A percentile compares a stretch with the other conserved stretches of the same genome.
Conservation (phyloP, 2,113 vertebrate genomes). For the Melanerpes aurifrons region DNA sequence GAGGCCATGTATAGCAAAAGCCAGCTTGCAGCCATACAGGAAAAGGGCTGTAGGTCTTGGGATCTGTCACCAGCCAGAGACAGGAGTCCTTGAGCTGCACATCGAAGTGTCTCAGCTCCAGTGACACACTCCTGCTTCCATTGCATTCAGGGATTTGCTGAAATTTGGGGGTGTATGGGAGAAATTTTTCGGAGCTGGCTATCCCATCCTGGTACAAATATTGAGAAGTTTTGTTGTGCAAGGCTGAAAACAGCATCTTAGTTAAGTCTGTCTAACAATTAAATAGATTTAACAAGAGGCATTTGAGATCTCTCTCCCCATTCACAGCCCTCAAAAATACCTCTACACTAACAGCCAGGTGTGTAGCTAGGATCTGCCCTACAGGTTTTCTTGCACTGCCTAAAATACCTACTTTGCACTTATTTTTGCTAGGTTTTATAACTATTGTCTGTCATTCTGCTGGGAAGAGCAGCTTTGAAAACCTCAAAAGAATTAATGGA, state of each 20-base stretch:
- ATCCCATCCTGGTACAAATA: neutral
- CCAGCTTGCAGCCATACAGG: neutral
- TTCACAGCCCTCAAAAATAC: neutral
- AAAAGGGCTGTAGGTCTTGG: neutral
- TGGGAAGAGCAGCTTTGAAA: neutral
- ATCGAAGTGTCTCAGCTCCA: neutral
- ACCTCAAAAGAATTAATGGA: neutral
- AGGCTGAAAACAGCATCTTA: neutral
- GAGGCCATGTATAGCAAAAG: fast-evolving
- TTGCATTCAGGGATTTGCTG: neutral
- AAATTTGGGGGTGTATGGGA: fast-evolving
- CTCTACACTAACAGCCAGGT: neutral
- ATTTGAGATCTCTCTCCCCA: neutral
- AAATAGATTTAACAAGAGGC: neutral
- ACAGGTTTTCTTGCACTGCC: neutral
- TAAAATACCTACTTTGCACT: neutral
- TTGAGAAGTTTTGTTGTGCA: neutral
- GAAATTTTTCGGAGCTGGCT: neutral
- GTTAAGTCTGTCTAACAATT: neutral
- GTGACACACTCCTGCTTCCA: neutral
- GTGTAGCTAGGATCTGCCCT: too few relatives aligned
- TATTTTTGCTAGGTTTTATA: neutral
- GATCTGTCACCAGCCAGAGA: fast-evolving
- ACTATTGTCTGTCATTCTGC: neutral
- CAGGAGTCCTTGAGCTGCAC: neutral